Evolutionary conservation across 2,888 invertebrate species (phyloP), one percentile per base, ranked within the genome.

Genomic region (Lymantria monacha): DNA sequence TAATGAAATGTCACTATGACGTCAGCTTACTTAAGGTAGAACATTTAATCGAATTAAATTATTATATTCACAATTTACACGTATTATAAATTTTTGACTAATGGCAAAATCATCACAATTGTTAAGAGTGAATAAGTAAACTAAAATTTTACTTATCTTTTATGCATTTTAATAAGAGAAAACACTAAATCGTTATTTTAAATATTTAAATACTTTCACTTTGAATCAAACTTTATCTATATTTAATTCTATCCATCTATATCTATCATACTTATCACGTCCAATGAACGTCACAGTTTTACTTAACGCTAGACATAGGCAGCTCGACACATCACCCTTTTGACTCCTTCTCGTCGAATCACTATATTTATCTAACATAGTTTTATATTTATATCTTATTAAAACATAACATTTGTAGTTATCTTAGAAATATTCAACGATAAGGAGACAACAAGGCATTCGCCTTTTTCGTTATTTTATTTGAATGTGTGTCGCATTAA

Each of bases 21-120:
- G 67, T 67, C 71, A 74, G 80, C 74, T 78, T 83, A 61, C 59
- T 71, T 73, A 69, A 59, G 70, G 77, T 81, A 81, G 75, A 73
- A 53, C 58, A 63, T 10, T 69, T 66, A 61, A 71, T 77, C 49
- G 63, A 72, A 53, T 55, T 47, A 44, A 60, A 61, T 59, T 64
- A 59, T 63, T 70, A 51, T 57, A 56, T 51, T 30, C 51, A 46
- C 37, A 50, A 55, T 46, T n/a, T 54, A 66, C 54, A 78, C 73
- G 76, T 71, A 48, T 72, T 61, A 70, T 74, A 53, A 61, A 77
- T 77, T 77, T 87, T 89, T 82, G 81, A 88, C 87, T 89, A 85
- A 85, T 89, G 90, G 90, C 90, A 90, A 90, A 87, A 83, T 85
- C 85, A 79, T 79, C 84, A 86, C 90, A 90, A 90, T 90, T 90